Evolutionary conservation across 2,888 invertebrate genomes (phyloP).

Genomic region (Coenonympha arcania): DNA sequence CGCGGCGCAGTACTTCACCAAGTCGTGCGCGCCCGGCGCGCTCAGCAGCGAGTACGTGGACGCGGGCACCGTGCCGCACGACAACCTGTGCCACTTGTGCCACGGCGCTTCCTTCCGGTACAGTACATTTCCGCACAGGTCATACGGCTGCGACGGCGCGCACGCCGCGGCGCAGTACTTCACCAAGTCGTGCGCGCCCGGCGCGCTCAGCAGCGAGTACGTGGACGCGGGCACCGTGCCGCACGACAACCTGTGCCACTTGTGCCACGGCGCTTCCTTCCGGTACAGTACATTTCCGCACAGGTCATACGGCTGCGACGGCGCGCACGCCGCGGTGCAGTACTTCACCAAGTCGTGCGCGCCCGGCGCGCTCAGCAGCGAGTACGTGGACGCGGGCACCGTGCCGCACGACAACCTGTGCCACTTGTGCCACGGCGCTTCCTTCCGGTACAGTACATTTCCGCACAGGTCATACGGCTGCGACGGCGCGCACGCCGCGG

Average conservation of each 20-base stretch:
- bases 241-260: slow-evolving; percentile 93
- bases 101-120: slow-evolving; percentile 78
- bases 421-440: slow-evolving; percentile 90
- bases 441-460: slow-evolving; percentile 37
- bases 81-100: slow-evolving; percentile 95
- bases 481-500: slow-evolving; percentile 89
- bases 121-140: slow-evolving; percentile 43
- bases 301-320: slow-evolving; percentile 88
- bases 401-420: slow-evolving; percentile 94
- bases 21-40: slow-evolving; percentile 97
- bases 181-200: slow-evolving; percentile 95
- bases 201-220: slow-evolving; percentile 89
- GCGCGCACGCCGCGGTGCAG: slow-evolving; percentile 90
- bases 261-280: slow-evolving; percentile 85
- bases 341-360: slow-evolving; percentile 97
- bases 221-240: slow-evolving; percentile 87
- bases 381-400: slow-evolving; percentile 86
- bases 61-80: slow-evolving; percentile 86
- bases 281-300: slow-evolving; percentile 18
- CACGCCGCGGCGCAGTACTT: slow-evolving; percentile 95
- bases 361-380: slow-evolving; percentile 91
- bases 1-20: slow-evolving; percentile 94
- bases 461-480: slow-evolving; percentile 83
- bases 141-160: slow-evolving; percentile 91
- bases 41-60: slow-evolving; percentile 89